Evolutionary conservation across 92 coral and sea anemone species (phyloP), one percentile per base, ranked within the genome.

Genomic region (Parazoanthus darwini): DNA sequence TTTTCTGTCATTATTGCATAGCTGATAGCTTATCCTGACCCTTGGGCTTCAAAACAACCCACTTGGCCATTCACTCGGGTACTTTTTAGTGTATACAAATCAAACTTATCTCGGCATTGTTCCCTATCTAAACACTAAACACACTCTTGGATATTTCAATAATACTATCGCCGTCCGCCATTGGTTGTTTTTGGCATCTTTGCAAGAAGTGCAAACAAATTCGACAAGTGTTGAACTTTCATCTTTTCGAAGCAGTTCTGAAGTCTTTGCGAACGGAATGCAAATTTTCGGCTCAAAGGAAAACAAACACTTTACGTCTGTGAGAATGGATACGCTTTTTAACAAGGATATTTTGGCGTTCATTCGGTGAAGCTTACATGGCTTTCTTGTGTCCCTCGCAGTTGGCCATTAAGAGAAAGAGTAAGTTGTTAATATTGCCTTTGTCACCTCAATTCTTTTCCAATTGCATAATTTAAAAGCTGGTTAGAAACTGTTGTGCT

Each of bases 371-470:
- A 13, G 39, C 7, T 5, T 68, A 68, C 16, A 94, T 94, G 97
- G 93, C 97, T 3, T 94, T 94, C 75, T 78, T 94, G 39, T 94
- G 98, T 74, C 98, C 98, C 0, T 94, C 95, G 18, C 98, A 94
- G 80, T 88, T 94, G 33, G 89, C 91, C 38, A 81, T 93, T 36
- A 94, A 94, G 77, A 94, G 91, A 88, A 94, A 90, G 90, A 92
- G 98, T 94, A 87, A 78, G 80, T 63, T 38, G 26, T 43, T 76
- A n/a, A 38, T 68, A 65, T 78, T 58, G 29, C 72, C 26, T 4
- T 8, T 50, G 51, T 58, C 66, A 44, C 16, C 4, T 16, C 33
- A 16, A 37, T 36, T 51, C 22, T 36, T 85, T 68, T 26, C 58
- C 39, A 59, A 13, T 51, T 72, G 29, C 46, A 67, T 77, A n/a